Evolutionary conservation across 2,797 vertebrate genomes (phyloP).

Genomic region (Prionace glauca): DNA sequence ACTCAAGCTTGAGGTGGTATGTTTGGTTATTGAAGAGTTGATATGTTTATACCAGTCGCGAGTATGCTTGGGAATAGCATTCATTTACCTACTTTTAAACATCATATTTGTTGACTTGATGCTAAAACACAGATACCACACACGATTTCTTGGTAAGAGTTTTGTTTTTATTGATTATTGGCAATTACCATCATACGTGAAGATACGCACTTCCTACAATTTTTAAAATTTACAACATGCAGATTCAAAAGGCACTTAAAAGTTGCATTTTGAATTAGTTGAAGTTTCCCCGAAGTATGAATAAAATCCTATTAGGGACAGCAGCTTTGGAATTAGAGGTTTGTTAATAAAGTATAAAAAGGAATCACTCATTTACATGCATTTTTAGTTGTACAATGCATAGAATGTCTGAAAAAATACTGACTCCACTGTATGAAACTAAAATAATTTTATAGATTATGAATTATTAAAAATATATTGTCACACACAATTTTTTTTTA

Average conservation of each 20-base stretch:
- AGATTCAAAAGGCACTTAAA: conserved; percentile 46
- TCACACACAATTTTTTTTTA: background rate
- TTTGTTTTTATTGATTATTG: conserved; percentile 26
- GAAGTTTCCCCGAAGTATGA: conserved; percentile 12
- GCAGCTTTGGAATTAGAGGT: conserved; percentile 33
- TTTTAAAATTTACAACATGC: conserved; percentile 40
- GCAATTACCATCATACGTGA: background rate
- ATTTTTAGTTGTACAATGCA: conserved; percentile 17
- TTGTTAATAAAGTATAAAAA: conserved; percentile 26
- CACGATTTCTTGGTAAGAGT: background rate
- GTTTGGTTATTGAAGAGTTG: background rate
- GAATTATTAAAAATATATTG: conserved; percentile 38
- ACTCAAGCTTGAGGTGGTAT: background rate
- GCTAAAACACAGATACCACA: background rate
- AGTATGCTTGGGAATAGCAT: background rate
- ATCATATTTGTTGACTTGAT: background rate
- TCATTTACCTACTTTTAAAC: background rate
- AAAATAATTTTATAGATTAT: conserved; percentile 27
- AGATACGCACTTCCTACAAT: conserved; percentile 17
- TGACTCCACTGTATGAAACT: conserved; percentile 26
- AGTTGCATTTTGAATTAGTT: conserved; percentile 41
- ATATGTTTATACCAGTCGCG: background rate
- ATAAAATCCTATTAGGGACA: background rate
- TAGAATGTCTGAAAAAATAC: conserved; percentile 28
- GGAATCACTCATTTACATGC: conserved; percentile 34